Evolutionary conservation across 1,140 invertebrate genomes (phyloP), one percentile per base, ranked within the genome.

Genomic region (Drosophila pallidifrons): DNA sequence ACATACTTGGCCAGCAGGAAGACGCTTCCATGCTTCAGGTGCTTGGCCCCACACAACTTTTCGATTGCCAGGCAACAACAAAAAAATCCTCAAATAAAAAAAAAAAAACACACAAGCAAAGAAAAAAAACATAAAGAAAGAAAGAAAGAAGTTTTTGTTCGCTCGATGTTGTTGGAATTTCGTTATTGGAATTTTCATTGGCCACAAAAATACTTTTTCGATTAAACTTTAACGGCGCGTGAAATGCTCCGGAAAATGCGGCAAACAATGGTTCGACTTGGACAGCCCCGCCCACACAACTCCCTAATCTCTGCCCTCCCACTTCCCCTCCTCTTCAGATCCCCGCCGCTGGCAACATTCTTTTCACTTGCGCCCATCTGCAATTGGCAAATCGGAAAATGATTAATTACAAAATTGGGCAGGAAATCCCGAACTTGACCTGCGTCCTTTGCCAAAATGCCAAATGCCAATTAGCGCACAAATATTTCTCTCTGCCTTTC

Each of bases 201-300:
- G 79, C 76, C 82, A 80, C 83, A 87, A 87, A 79, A 87, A 87
- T 82, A 88, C 83, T 88, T 87, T 87, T 87, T 87, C 82, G 83
- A 87, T 87, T 87, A 88, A 88, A 87, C 82, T 87, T 87, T 88
- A 87, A 88, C 83, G 80, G 83, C 79, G 82, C 82, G 82, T 87
- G 81, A 87, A 87, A 87, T 77, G 65, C 68, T 6, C 68, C 72
- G 58, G 79, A 55, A 54, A 51, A 51, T 41, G 74, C 47, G 45
- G 59, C 70, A 80, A 71, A 41, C 54, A 57, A 57, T 57, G 52
- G 32, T 1, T 15, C 15, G 15, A 57, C 79, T 1, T 15, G 32
- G 4, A 57, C 79, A 66, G 67, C 52, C 43, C 63, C 45, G 11
- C 20, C 28, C 55, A 30, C 16, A 16, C 20, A 49, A 47, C n/a